phyloP scores from a whole-genome alignment of 1,140 invertebrate species.

The Drosophila pandora region DNA sequence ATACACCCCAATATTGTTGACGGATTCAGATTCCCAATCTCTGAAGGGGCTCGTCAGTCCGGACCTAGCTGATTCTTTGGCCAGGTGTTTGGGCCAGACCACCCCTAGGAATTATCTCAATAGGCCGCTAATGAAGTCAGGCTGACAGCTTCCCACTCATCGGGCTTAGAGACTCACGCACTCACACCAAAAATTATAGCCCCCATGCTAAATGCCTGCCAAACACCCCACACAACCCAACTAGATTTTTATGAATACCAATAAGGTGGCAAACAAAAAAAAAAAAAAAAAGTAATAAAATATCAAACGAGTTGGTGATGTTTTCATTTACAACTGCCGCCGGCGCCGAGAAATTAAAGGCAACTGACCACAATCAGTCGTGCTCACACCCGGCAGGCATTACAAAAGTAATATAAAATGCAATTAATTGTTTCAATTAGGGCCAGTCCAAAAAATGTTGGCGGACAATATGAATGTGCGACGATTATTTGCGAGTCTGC shows the following conservation, averaged over 20 bases:
- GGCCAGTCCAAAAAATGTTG: constrained; percentile 36
- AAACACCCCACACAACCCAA: constrained; percentile 46
- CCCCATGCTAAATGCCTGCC: constrained; percentile 55
- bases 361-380: constrained; percentile 41
- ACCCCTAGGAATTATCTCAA: constrained; percentile 18
- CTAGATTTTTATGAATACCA: constrained; percentile 60
- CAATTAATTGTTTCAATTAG: constrained; percentile 57
- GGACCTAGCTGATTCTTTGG: neutral
- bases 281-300: constrained; percentile 4
- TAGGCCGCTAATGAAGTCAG: constrained; percentile 48
- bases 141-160: constrained; percentile 40
- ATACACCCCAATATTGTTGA: neutral
- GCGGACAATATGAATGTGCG: constrained; percentile 25
- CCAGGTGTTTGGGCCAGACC: constrained; percentile 6
- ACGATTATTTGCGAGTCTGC: constrained; percentile 12
- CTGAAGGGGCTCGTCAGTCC: constrained; percentile 51
- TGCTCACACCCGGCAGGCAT: constrained; percentile 26
- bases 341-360: constrained; percentile 48
- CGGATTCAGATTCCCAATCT: neutral
- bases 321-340: constrained; percentile 46
- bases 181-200: constrained; percentile 41
- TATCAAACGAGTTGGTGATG: constrained; percentile 49
- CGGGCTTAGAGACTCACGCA: neutral
- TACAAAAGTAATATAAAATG: constrained; percentile 45
- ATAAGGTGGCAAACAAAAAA: constrained; percentile 8